phyloP scores from a whole-genome alignment of 2,797 vertebrate species.

The Pelochelys cantorii region DNA sequence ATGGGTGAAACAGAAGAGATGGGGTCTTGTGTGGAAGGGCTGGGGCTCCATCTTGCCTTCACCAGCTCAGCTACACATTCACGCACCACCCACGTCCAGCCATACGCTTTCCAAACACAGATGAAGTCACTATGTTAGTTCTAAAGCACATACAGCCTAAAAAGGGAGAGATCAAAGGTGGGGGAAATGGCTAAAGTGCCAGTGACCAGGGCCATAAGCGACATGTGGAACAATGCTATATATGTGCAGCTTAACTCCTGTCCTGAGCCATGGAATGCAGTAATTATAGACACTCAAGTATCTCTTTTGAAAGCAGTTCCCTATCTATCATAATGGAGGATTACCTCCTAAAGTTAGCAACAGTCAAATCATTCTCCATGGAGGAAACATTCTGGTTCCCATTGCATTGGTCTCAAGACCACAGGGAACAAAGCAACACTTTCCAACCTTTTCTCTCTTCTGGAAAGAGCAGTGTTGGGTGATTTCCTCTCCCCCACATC shows the following conservation, averaged over 20 bases:
- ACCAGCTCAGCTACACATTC: too few relatives aligned
- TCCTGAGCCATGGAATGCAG: not conserved
- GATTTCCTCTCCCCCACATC: not conserved
- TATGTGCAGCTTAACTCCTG: not conserved
- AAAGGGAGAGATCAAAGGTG: not conserved
- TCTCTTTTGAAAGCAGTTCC: not conserved
- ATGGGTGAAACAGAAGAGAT: too few relatives aligned
- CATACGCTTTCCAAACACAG: not conserved
- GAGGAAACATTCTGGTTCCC: not conserved
- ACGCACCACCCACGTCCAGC: too few relatives aligned
- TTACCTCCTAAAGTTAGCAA: not conserved
- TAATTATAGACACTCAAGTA: too few relatives aligned
- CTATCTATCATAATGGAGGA: not conserved
- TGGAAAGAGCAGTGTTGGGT: not conserved
- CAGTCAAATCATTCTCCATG: not conserved
- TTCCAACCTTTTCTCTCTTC: not conserved
- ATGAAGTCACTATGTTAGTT: not conserved
- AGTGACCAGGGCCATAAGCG: not conserved
- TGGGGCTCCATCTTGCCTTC: too few relatives aligned
- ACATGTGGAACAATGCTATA: not conserved
- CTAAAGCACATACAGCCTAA: not conserved
- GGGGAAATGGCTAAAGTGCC: not conserved
- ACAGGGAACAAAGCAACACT: not conserved
- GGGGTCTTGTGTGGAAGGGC: too few relatives aligned
- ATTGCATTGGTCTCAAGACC: not conserved